Conservation (phyloP, 2,888 invertebrate genomes). For the Drosophila multiciliata region DNA sequence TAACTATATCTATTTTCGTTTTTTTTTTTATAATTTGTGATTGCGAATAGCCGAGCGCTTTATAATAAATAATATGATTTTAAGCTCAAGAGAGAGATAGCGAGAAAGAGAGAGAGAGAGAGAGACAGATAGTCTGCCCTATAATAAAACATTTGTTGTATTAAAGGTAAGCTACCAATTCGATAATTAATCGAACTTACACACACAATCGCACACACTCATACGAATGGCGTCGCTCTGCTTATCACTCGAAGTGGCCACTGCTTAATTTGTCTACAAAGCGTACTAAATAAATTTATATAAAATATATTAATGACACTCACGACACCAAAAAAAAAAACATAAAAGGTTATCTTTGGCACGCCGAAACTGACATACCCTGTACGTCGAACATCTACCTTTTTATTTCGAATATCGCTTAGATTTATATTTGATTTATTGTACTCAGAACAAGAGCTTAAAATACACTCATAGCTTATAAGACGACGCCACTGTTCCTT, state of each 20-base stretch:
- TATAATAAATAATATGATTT: slow-evolving; percentile 69
- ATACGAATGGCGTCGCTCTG: slow-evolving; percentile 65
- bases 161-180: slow-evolving; percentile 57
- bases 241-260: slow-evolving; percentile 72
- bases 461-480: slow-evolving; percentile 8
- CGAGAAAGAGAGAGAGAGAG: slow-evolving; percentile 6
- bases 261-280: slow-evolving; percentile 54
- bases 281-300: slow-evolving; percentile 17
- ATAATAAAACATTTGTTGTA: slow-evolving; percentile 14
- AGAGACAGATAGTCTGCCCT: not conserved
- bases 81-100: slow-evolving; percentile 39
- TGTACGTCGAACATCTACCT: not conserved
- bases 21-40: slow-evolving; percentile 1
- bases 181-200: slow-evolving; percentile 67
- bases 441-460: not conserved
- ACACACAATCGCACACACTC: slow-evolving; percentile 29
- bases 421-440: not conserved
- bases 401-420: not conserved
- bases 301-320: slow-evolving; percentile 24
- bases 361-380: not conserved
- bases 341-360: too few relatives aligned
- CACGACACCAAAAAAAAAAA: slow-evolving; percentile 20
- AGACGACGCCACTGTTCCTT: slow-evolving; percentile 5
- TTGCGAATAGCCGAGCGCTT: slow-evolving; percentile 24
- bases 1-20: not conserved